phyloP scores from a whole-genome alignment of 2,113 vertebrate genomes.

The Calypte anna region DNA sequence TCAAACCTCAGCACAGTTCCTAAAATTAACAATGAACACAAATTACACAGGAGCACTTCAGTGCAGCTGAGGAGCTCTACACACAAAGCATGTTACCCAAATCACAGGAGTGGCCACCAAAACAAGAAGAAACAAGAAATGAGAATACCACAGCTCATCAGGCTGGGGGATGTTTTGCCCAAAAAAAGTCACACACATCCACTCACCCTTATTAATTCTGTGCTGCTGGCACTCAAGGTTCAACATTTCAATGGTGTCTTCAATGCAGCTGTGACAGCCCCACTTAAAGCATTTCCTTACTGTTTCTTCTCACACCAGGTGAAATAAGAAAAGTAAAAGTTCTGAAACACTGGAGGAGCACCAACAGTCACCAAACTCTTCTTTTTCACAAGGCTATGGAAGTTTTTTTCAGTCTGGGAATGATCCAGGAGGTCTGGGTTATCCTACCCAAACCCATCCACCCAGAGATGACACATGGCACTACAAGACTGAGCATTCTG shows the following conservation, averaged over 20 bases:
- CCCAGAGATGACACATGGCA: neutral
- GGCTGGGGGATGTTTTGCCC: neutral
- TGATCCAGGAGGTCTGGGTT: neutral
- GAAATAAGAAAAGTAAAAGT: neutral
- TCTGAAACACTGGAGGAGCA: neutral
- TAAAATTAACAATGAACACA: constrained; percentile 77
- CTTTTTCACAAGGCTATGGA: neutral
- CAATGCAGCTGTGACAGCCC: neutral
- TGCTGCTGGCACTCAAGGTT: neutral
- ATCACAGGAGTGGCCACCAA: constrained; percentile 33
- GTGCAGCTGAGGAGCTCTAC: constrained; percentile 18
- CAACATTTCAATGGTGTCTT: neutral
- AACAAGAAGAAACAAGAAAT: constrained; percentile 2
- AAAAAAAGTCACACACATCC: neutral
- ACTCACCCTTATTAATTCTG: neutral
- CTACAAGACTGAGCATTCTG: neutral
- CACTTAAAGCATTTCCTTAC: neutral
- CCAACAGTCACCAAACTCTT: neutral
- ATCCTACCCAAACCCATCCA: neutral
- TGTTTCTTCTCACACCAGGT: neutral
- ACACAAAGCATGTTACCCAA: constrained; percentile 19
- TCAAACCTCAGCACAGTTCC: constrained; percentile 71
- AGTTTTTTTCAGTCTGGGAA: neutral
- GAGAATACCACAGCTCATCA: neutral
- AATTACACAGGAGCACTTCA: constrained; percentile 61